Evolutionary conservation across 2,888 invertebrate species (phyloP).

Genomic region (Microchrysa polita): DNA sequence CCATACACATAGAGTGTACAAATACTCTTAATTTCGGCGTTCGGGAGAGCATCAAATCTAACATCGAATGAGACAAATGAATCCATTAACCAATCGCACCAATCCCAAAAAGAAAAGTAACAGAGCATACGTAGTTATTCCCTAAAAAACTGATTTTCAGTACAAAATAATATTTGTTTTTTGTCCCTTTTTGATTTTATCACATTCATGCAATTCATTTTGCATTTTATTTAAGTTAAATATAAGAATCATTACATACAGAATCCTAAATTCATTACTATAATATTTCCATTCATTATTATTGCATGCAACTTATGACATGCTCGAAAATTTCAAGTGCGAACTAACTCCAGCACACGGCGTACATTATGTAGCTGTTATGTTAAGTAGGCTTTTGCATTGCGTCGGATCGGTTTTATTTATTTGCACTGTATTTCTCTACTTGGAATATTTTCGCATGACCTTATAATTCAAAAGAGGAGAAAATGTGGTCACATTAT

Average conservation of each 20-base stretch:
- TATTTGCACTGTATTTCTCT: background rate
- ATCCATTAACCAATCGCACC: too few relatives aligned
- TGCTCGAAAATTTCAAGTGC: background rate
- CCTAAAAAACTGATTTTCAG: slow-evolving; percentile 4
- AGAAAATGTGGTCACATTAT: background rate
- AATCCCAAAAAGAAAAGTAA: background rate
- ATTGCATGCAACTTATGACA: too few relatives aligned
- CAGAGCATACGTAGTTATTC: background rate
- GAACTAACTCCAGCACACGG: background rate
- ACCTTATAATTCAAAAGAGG: background rate
- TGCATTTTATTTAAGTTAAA: slow-evolving; percentile 22
- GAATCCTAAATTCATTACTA: slow-evolving; percentile 5
- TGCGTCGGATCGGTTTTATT: background rate
- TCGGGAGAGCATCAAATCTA: too few relatives aligned
- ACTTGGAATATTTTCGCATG: background rate
- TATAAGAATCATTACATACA: slow-evolving; percentile 10
- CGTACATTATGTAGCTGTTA: slow-evolving; percentile 2
- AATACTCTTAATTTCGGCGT: too few relatives aligned
- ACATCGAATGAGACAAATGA: too few relatives aligned
- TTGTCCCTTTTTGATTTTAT: slow-evolving; percentile 14
- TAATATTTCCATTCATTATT: background rate
- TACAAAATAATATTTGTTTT: slow-evolving; percentile 19
- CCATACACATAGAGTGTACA: too few relatives aligned
- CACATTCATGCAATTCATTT: slow-evolving; percentile 43
- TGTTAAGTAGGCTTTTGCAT: background rate